Evolutionary conservation across 2,888 invertebrate species (phyloP).

Genomic region (Drosophila nigritarsus): DNA sequence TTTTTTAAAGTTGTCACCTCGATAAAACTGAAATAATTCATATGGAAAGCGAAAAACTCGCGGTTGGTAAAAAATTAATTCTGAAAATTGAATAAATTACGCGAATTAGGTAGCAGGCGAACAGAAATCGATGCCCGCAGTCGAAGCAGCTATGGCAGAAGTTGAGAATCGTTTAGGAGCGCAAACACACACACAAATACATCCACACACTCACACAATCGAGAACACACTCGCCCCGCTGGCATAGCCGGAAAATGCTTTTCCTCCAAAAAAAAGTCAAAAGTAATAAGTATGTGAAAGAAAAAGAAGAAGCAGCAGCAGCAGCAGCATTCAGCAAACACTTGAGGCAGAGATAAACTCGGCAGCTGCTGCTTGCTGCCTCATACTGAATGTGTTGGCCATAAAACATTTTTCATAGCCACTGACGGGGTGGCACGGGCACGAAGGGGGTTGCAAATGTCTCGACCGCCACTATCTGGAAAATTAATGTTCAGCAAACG

Average conservation of each 20-base stretch:
- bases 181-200: conserved; percentile 36
- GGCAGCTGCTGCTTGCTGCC: conserved; percentile 39
- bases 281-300: conserved; percentile 74
- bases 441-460: conserved; percentile 69
- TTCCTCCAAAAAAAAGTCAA: conserved; percentile 74
- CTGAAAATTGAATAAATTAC: conserved; percentile 84
- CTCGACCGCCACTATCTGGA: conserved; percentile 65
- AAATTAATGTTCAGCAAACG: conserved; percentile 60
- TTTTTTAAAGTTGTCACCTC: conserved; percentile 20
- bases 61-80: conserved; percentile 77
- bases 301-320: conserved; percentile 49
- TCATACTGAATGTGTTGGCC: conserved; percentile 44
- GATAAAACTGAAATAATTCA: conserved; percentile 50
- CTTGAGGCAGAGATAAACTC: conserved; percentile 59
- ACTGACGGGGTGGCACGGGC: conserved; percentile 23
- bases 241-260: conserved; percentile 69
- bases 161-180: conserved; percentile 73
- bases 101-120: conserved; percentile 82
- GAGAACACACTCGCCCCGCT: conserved; percentile 19
- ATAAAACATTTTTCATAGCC: conserved; percentile 72
- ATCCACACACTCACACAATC: conserved; percentile 21
- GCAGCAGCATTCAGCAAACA: conserved; percentile 39
- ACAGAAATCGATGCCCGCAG: conserved; percentile 63
- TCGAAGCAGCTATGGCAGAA: conserved; percentile 48
- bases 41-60: conserved; percentile 55